These are phyloP conservation scores for Piprites chloris DNA, from an alignment of 2,113 vertebrate species.

Conservation along the genomic window DNA sequence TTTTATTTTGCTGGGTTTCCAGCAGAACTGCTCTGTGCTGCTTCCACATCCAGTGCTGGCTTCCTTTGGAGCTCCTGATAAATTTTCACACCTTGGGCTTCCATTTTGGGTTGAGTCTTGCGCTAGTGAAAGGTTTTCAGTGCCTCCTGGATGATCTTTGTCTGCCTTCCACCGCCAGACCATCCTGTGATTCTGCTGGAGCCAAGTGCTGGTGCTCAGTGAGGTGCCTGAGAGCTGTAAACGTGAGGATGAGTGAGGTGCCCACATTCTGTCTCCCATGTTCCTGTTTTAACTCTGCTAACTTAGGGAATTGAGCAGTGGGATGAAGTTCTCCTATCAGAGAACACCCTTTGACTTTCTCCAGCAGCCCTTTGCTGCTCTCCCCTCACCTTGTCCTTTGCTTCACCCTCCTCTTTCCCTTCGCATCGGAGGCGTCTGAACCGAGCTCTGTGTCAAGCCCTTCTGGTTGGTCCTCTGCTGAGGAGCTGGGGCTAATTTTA, in stretches of 20 bases:
- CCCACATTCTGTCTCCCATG: background rate
- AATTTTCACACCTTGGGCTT: background rate
- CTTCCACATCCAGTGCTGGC: background rate
- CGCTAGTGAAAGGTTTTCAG: background rate
- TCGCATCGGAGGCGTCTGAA: background rate
- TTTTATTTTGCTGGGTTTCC: background rate
- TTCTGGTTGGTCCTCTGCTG: constrained; percentile 15
- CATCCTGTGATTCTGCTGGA: background rate
- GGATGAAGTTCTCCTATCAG: background rate
- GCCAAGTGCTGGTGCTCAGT: background rate
- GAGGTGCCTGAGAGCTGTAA: background rate
- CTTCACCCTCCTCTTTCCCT: background rate
- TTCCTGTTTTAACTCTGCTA: background rate
- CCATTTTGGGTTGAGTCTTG: background rate
- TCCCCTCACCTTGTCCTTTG: background rate
- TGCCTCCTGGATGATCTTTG: background rate
- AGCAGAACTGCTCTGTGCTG: background rate
- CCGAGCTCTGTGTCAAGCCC: background rate
- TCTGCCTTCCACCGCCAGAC: background rate
- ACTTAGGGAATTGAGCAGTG: background rate
- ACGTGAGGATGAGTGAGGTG: background rate
- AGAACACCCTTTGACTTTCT: background rate
- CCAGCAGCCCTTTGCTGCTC: background rate
- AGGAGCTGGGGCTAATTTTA: constrained; percentile 84
- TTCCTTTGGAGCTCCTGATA: background rate